phyloP scores from a whole-genome alignment of 2,797 vertebrate species.

The Decapterus maruadsi region DNA sequence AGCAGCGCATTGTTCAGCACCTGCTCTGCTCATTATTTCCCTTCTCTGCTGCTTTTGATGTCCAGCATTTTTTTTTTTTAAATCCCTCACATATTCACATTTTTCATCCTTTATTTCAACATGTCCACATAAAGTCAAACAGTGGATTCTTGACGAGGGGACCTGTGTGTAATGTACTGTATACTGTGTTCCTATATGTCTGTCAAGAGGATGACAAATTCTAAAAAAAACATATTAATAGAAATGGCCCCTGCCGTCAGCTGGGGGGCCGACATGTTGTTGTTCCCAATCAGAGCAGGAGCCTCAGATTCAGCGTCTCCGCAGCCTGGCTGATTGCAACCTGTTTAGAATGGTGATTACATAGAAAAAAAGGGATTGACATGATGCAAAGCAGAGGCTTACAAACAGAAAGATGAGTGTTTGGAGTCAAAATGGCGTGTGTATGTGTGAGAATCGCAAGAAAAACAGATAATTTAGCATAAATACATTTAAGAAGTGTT shows the following conservation, averaged over 20 bases:
- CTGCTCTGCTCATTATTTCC: slow-evolving; percentile 26
- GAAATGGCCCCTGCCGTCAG: slow-evolving; percentile 35
- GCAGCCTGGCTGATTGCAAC: slow-evolving; percentile 63
- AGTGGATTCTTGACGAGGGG: not conserved
- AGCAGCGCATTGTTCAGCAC: not conserved
- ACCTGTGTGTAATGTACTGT: not conserved
- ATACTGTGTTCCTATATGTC: not conserved
- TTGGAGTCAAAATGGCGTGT: not conserved
- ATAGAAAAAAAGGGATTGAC: slow-evolving; percentile 30
- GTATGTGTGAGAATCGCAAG: not conserved
- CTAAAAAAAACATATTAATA: slow-evolving; percentile 11
- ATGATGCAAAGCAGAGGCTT: slow-evolving; percentile 25
- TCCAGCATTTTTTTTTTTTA: not conserved
- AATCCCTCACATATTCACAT: not conserved
- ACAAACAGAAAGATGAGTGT: slow-evolving; percentile 2
- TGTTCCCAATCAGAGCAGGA: slow-evolving; percentile 68
- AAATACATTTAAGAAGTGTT: slow-evolving; percentile 21
- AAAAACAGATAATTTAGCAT: not conserved
- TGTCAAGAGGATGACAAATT: not conserved
- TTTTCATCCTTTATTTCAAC: not conserved
- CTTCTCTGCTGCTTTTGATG: slow-evolving; percentile 27
- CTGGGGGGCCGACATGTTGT: slow-evolving; percentile 43
- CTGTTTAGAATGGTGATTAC: slow-evolving; percentile 67
- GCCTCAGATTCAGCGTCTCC: slow-evolving; percentile 45
- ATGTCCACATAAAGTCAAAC: not conserved